Base-by-base conservation (phyloP, 2,888 invertebrate species). In the Syrista parreyssii region DNA sequence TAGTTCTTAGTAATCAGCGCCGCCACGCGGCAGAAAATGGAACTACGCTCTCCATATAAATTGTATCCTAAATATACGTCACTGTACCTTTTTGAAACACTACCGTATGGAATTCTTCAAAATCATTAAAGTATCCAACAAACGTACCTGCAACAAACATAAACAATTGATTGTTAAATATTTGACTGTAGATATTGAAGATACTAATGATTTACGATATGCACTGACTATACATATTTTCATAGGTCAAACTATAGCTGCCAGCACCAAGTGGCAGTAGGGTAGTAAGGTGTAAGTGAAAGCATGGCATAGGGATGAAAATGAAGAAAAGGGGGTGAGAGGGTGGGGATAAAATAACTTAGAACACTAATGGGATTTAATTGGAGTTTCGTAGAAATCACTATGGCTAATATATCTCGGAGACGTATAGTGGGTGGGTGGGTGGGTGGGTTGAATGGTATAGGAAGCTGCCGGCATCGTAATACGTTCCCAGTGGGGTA, bases 401-500 rank as follows among this genome's bases (percentile, higher is more conserved):
- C 75, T 73, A 36, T 33, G 78, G 34, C 75, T 78, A 71, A 75
- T 78, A 78, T 72, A 75, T 78, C 40, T 75, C 30, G 32, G 30
- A 31, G 33, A 15, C 32, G 71, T 33, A 33, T 4, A 71, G 71
- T 23, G 55, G 55, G 40, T 55, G 40, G 40, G 55, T 55, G 55
- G 55, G 23, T 55, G 55, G 23, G 23, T 55, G 55, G 55, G 23
- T 23, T 9, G 55, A 55, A 55, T 6, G 23, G 55, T 55, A 55
- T 55, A 55, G 23, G 55, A 55, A 55, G 55, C 55, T 55, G 55
- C 55, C 55, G 55, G 71, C 71, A 71, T 55, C 71, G 71, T 33
- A 31, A 33, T 71, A 71, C 31, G 71, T 71, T 71, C 71, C 71
- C 71, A 36, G 69, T 31, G 75, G 30, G 75, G 85, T 85, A 85